Percentiles rank a stretch among this genome's conserved stretches.
Evolutionary conservation across 1,140 invertebrate species (phyloP).

Genomic region (Notospermus geniculatus): DNA sequence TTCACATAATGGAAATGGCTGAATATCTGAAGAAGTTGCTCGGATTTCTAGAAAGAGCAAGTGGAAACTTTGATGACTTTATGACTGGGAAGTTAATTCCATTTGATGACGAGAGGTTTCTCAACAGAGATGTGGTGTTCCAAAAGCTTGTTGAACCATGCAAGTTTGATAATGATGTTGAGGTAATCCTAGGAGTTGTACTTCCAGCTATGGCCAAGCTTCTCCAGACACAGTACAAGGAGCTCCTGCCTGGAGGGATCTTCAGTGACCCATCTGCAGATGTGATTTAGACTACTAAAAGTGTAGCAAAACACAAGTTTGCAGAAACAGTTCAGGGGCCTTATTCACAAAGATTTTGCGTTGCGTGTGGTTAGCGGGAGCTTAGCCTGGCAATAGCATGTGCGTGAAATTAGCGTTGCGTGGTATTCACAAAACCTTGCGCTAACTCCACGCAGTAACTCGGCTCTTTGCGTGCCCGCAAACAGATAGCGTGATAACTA

Average conservation of each 20-base stretch:
- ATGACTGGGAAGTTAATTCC: not conserved
- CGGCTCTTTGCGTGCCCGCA: too few species aligned
- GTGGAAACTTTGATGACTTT: not conserved
- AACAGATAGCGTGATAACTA: too few species aligned
- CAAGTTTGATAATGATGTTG: not conserved
- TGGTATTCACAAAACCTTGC: too few species aligned
- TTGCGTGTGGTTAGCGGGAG: too few species aligned
- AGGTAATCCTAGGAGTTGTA: not conserved
- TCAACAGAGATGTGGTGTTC: not conserved
- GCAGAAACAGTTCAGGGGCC: too few species aligned
- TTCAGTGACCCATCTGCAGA: conserved; percentile 8
- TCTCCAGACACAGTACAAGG: conserved; percentile 7
- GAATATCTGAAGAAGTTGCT: not conserved
- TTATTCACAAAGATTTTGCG: too few species aligned
- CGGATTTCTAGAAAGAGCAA: not conserved
- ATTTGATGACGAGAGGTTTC: not conserved
- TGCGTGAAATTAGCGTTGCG: too few species aligned
- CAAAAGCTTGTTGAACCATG: not conserved
- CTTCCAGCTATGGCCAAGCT: not conserved
- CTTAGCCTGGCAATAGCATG: too few species aligned
- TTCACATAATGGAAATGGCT: not conserved
- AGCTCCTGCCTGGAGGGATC: conserved; percentile 13
- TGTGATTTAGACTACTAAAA: conserved; percentile 4
- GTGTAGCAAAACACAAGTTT: conserved; percentile 19
- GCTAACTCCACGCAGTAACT: too few species aligned